A percentile compares a stretch with the other conserved stretches of the same genome.
Conservation (phyloP, 2,888 invertebrate species). For the Epicampocera succincta region DNA sequence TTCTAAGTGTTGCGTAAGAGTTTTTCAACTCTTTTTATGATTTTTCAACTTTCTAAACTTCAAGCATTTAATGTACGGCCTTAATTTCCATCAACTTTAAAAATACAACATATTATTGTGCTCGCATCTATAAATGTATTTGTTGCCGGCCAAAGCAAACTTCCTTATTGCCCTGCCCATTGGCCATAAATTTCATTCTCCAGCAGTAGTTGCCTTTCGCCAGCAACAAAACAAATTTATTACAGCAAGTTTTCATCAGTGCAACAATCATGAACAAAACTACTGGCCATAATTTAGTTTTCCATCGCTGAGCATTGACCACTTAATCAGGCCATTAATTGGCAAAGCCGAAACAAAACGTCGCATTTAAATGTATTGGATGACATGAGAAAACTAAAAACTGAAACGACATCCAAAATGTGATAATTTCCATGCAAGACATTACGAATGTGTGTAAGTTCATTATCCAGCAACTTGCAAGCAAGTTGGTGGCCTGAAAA, state of each 20-base stretch:
- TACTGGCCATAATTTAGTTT: slow-evolving; percentile 8
- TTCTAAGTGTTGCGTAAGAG: too few relatives aligned
- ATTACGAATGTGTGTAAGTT: neutral
- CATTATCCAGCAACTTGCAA: neutral
- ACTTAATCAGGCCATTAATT: slow-evolving; percentile 16
- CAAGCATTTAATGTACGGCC: too few relatives aligned
- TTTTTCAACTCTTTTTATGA: neutral
- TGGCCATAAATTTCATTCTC: neutral
- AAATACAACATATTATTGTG: too few relatives aligned
- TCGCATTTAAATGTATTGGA: slow-evolving; percentile 7
- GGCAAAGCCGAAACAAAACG: neutral
- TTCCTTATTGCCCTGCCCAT: neutral
- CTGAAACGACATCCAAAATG: neutral
- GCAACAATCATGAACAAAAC: neutral
- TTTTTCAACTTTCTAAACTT: neutral
- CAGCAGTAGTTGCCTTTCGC: neutral
- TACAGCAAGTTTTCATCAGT: neutral
- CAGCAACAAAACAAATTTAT: neutral
- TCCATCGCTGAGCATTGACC: neutral
- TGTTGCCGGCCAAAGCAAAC: neutral
- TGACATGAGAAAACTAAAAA: slow-evolving; percentile 17
- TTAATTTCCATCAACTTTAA: neutral
- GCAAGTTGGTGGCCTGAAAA: slow-evolving; percentile 1
- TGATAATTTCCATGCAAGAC: slow-evolving; percentile 36
- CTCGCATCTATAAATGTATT: too few relatives aligned